phyloP scores from a whole-genome alignment of 2,797 vertebrate genomes.

The Hylomyscus alleni region DNA sequence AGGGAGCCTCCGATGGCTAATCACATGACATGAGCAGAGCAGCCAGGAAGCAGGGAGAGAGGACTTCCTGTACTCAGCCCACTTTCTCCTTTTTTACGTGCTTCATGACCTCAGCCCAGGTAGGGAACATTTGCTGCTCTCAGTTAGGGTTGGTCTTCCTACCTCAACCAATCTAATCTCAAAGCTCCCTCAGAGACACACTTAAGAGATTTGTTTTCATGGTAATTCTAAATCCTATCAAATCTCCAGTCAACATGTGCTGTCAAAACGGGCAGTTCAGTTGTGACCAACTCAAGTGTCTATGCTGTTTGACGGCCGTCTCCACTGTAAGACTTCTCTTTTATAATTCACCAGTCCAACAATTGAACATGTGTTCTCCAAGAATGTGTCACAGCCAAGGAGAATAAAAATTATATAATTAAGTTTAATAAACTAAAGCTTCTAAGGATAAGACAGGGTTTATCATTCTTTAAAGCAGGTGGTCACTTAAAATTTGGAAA shows the following conservation, averaged over 20 bases:
- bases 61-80: too few relatives aligned
- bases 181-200: background rate
- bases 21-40: too few relatives aligned
- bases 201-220: background rate
- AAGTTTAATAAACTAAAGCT: constrained; percentile 2
- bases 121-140: background rate
- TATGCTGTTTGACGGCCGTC: background rate
- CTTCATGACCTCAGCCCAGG: too few relatives aligned
- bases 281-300: background rate
- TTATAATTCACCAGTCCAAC: background rate
- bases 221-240: background rate
- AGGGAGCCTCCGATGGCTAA: background rate
- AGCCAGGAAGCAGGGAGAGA: background rate
- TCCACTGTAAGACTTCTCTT: constrained; percentile 5
- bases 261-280: background rate
- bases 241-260: background rate
- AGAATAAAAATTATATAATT: background rate
- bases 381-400: background rate
- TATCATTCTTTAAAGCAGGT: background rate
- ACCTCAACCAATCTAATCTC: background rate
- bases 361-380: constrained; percentile 19
- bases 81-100: background rate
- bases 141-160: background rate
- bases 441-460: background rate
- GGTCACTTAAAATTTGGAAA: background rate